A percentile compares a stretch with the other conserved stretches of the same genome.
Evolutionary conservation across 2,888 invertebrate species (phyloP).

Genomic region (Zele albiditarsus): DNA sequence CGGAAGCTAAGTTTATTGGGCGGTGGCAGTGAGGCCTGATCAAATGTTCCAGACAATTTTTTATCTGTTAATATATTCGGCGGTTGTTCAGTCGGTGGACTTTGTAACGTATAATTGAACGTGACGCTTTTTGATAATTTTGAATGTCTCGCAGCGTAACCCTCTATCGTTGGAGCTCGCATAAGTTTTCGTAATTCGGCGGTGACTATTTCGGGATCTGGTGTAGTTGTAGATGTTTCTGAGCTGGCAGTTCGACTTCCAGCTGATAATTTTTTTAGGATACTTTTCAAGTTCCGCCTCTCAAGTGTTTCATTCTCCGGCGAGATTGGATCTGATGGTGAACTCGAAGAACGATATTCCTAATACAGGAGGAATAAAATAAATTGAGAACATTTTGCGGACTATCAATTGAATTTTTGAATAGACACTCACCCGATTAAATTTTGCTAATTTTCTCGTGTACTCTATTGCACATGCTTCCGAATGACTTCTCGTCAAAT

Average conservation of each 20-base stretch:
- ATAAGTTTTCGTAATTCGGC: conserved; percentile 81
- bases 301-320: conserved; percentile 89
- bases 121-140: conserved; percentile 92
- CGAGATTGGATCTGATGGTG: conserved; percentile 63
- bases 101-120: conserved; percentile 89
- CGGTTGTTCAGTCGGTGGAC: conserved; percentile 78
- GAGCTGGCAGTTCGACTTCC: conserved; percentile 74
- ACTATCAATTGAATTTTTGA: not conserved
- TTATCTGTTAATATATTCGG: conserved; percentile 54
- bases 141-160: conserved; percentile 90
- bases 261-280: conserved; percentile 87
- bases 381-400: conserved; percentile 21
- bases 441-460: conserved; percentile 67
- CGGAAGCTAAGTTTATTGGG: conserved; percentile 70
- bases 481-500: conserved; percentile 84
- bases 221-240: conserved; percentile 63
- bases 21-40: conserved; percentile 62
- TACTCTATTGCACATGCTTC: conserved; percentile 86
- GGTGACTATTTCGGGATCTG: conserved; percentile 70
- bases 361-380: conserved; percentile 17
- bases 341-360: conserved; percentile 47
- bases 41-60: conserved; percentile 49
- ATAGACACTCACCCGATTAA: conserved; percentile 62
- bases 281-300: conserved; percentile 87
- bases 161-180: conserved; percentile 89